Evolutionary conservation across 2,888 invertebrate genomes (phyloP), one percentile per base, ranked within the genome.

Genomic region (Koerneria pararmatus): DNA sequence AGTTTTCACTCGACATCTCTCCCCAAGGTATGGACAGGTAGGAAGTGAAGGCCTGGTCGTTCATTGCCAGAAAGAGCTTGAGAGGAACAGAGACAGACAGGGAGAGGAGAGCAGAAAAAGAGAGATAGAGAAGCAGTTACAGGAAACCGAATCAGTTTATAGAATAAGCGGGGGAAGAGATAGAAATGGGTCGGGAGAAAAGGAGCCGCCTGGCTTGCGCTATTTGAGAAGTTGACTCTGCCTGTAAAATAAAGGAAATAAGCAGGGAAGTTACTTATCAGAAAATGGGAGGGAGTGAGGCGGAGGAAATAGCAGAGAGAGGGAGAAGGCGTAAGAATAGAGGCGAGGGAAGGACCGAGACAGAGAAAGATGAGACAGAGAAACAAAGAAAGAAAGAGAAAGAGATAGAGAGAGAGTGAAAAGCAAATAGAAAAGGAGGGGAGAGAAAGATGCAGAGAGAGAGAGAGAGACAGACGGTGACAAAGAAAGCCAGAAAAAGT

Each of bases 371-470:
- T 11, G 41, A 19, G 19, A 58, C 31, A 54, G 31, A 27, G 54
- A 62, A 5, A 46, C 37, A 61, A 51, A 41, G 35, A 54, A 46
- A 67, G 29, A 53, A 54, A 66, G 46, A 53, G 41, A 24, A 32
- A 67, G 62, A 56, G 31, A 56, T 6, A 56, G 54, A 3, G 49
- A 49, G n/a, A n/a, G n/a, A n/a, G n/a, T n/a, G n/a, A n/a, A n/a
- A n/a, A n/a, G n/a, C n/a, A n/a, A 53, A 65, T 49, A 24, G 51
- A 35, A 57, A 32, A 57, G 48, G 48, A 31, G 58, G 65, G 48
- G 41, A 31, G 37, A 59, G 65, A 48, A 34, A 58, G 35, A 58
- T 31, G 57, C 56, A 65, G 31, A 59, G 31, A 65, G 48, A 57
- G 29, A 24, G 41, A 41, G 48, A 31, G 31, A 49, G 31, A 37